These are phyloP conservation scores for Phylloscopus trochiloides DNA, from an alignment of 2,113 vertebrate species.

Conservation along the genomic window DNA sequence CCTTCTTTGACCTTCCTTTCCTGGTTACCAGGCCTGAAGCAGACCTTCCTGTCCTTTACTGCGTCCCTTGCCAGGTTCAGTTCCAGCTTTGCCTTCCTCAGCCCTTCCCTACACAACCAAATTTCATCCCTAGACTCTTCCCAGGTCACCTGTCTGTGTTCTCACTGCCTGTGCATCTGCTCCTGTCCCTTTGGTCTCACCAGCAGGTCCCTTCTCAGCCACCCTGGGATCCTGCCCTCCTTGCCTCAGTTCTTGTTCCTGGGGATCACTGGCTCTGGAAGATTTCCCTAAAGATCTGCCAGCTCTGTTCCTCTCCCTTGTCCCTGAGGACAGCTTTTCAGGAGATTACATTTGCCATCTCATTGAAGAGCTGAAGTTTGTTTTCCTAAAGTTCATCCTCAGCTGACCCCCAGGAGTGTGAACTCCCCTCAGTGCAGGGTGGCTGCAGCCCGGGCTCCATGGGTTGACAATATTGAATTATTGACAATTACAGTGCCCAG, in stretches of 20 bases:
- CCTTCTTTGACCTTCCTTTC: not conserved
- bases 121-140: not conserved
- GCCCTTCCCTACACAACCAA: too few relatives aligned
- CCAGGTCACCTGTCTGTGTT: accelerated
- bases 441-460: not conserved
- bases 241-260: not conserved
- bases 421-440: not conserved
- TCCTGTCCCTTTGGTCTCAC: not conserved
- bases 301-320: not conserved
- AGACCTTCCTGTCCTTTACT: not conserved
- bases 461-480: not conserved
- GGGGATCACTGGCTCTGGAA: not conserved
- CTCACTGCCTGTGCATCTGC: not conserved
- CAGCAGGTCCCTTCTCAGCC: not conserved
- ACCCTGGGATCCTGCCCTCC: not conserved
- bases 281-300: not conserved
- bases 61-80: not conserved
- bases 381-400: not conserved
- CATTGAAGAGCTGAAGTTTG: not conserved
- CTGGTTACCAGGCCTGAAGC: not conserved
- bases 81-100: not conserved
- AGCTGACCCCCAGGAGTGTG: too few relatives aligned
- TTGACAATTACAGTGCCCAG: not conserved
- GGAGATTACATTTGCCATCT: not conserved
- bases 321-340: not conserved